Base-by-base conservation (phyloP, 2,113 vertebrate species). In the Chaetodon auriga region DNA sequence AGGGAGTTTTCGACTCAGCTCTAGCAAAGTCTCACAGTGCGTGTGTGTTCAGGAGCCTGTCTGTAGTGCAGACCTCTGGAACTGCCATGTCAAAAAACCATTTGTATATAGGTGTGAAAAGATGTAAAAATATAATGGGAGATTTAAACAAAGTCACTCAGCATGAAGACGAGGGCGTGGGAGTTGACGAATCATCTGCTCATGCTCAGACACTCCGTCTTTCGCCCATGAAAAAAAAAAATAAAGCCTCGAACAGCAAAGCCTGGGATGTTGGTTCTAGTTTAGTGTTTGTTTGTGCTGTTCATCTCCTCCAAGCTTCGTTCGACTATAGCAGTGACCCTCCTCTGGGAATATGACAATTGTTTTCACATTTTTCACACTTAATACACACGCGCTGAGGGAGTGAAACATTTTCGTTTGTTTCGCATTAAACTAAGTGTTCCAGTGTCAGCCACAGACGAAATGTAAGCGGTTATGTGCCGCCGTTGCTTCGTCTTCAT, bases 331-430 rank as follows among this genome's bases (percentile, higher is more conserved):
- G 35, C 68, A 61, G 63, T 88, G 83, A 88, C 79, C 72, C 4
- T 84, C 84, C 75, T 45, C 60, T 5, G 80, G 86, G 87, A 92
- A 62, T 75, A 61, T 48, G 35, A 43, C 1, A 0, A 35, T 83
- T 68, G 43, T 75, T 88, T 80, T 69, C 11, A 21, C 6, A 19
- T 45, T 72, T 73, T 79, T 68, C 55, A 51, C 65, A 36, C 63
- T 19, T 60, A 77, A 68, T 53, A 66, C 23, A 68, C 48, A 18
- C 63, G 46, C 58, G 46, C 62, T 66, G 38, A 16, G 36, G 49
- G 64, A 60, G 57, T 46, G 6, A 51, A 86, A 83, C 45, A 7
- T 71, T 73, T 64, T 60, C 23, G 58, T 80, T 85, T 57, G 38
- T 76, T 75, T 73, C 72, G 78, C 60, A 3, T 72, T 68, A 18